phyloP scores from a whole-genome alignment of 2,113 vertebrate species.

The Boulengeromyrus knoepffleri region DNA sequence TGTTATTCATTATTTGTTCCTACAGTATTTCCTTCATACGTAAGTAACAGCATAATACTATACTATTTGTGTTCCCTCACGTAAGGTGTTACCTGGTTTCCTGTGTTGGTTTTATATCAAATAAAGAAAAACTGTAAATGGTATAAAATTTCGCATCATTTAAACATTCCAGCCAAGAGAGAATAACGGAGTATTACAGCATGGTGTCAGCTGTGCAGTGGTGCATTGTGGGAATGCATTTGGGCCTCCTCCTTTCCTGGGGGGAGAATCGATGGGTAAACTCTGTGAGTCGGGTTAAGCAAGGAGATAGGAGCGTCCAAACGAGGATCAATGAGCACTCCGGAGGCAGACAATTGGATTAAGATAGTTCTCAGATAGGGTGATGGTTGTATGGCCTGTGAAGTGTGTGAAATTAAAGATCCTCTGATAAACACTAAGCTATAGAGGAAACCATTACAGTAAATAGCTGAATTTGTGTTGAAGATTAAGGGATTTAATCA shows the following conservation, averaged over 20 bases:
- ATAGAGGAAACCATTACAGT: background rate
- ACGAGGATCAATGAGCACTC: background rate
- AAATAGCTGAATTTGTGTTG: background rate
- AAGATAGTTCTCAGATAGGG: background rate
- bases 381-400: background rate
- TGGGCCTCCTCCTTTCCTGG: background rate
- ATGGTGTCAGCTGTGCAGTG: background rate
- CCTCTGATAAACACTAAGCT: background rate
- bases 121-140: background rate
- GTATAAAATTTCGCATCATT: background rate
- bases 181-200: background rate
- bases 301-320: background rate
- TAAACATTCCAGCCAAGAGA: background rate
- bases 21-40: background rate
- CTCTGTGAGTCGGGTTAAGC: background rate
- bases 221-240: background rate
- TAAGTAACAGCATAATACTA: background rate
- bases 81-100: background rate
- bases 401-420: slow-evolving; percentile 13
- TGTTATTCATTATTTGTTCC: background rate
- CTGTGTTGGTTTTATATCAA: background rate
- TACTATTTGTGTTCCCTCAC: background rate
- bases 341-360: background rate
- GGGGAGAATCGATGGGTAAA: background rate
- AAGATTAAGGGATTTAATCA: background rate